A percentile compares a stretch with the other conserved stretches of the same genome.
Evolutionary conservation across 2,113 vertebrate genomes (phyloP).

Genomic region (Nematolebias whitei): DNA sequence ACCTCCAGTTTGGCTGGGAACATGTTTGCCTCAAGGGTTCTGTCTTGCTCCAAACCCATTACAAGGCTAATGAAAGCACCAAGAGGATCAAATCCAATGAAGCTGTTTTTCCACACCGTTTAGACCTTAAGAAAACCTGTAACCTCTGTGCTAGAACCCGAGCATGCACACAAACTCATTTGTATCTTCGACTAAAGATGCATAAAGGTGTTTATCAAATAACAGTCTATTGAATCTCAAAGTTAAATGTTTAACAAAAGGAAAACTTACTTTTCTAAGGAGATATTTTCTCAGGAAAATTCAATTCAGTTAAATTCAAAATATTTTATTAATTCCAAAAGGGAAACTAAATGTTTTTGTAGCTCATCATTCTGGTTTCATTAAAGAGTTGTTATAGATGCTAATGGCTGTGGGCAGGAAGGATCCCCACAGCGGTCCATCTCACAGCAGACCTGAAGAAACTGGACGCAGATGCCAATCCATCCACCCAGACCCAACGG

Average conservation of each 20-base stretch:
- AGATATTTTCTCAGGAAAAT: background rate
- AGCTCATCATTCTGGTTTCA: too few species aligned
- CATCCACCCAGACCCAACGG: too few species aligned
- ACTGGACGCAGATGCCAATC: too few species aligned
- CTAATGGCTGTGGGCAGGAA: too few species aligned
- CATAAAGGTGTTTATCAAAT: too few species aligned
- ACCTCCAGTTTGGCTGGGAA: slow-evolving; percentile 34
- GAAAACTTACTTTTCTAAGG: background rate
- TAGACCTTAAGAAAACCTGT: slow-evolving; percentile 36
- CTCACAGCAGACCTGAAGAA: too few species aligned
- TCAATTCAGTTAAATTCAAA: background rate
- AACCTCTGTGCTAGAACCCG: slow-evolving; percentile 4
- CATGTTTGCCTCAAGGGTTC: slow-evolving; percentile 43
- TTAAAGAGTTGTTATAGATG: too few species aligned
- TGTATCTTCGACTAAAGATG: too few species aligned
- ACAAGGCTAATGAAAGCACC: slow-evolving; percentile 57
- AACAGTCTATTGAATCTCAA: background rate
- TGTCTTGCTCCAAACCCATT: slow-evolving; percentile 45
- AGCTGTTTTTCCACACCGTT: slow-evolving; percentile 39
- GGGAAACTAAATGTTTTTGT: too few species aligned
- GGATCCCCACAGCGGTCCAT: too few species aligned
- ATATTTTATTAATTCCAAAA: too few species aligned
- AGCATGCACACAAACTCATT: background rate
- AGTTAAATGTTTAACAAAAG: background rate
- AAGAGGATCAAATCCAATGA: slow-evolving; percentile 60